Percentiles rank a stretch among this genome's conserved stretches.
phyloP scores from a whole-genome alignment of 1,140 invertebrate genomes.

The Aphaenogaster ashmeadi region DNA sequence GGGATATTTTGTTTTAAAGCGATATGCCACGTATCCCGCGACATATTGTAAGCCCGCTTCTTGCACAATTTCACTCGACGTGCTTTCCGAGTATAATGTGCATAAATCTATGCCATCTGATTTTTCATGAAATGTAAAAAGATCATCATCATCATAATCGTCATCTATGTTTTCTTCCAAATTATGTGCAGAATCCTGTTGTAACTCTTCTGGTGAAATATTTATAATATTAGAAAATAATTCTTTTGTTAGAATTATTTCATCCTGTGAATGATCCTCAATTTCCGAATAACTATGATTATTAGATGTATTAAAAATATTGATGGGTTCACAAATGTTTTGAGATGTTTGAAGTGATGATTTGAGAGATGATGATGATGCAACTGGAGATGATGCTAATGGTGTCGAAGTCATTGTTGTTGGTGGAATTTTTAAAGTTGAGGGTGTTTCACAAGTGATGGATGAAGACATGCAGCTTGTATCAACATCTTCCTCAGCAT shows the following conservation, averaged over 20 bases:
- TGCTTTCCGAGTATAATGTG: neutral
- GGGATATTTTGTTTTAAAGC: too few species aligned
- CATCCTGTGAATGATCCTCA: neutral
- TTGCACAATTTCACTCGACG: neutral
- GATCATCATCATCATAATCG: neutral
- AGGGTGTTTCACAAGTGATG: neutral
- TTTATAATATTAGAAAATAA: neutral
- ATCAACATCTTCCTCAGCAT: neutral
- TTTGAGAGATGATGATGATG: neutral
- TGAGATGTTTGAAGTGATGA: too few species aligned
- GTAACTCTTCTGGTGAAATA: neutral
- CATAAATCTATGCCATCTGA: too few species aligned
- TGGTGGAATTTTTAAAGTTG: neutral
- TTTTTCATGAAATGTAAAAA: too few species aligned
- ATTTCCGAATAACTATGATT: neutral
- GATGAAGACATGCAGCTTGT: constrained; percentile 19
- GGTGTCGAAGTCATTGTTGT: neutral
- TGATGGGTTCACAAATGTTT: too few species aligned
- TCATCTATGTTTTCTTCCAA: too few species aligned
- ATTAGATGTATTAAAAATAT: too few species aligned
- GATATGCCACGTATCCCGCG: neutral
- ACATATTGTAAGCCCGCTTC: neutral
- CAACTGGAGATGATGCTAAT: neutral
- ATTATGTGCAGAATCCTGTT: neutral
- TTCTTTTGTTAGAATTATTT: neutral